Evolutionary conservation across 2,888 invertebrate genomes (phyloP).

Genomic region (Xestia rhomboidea): DNA sequence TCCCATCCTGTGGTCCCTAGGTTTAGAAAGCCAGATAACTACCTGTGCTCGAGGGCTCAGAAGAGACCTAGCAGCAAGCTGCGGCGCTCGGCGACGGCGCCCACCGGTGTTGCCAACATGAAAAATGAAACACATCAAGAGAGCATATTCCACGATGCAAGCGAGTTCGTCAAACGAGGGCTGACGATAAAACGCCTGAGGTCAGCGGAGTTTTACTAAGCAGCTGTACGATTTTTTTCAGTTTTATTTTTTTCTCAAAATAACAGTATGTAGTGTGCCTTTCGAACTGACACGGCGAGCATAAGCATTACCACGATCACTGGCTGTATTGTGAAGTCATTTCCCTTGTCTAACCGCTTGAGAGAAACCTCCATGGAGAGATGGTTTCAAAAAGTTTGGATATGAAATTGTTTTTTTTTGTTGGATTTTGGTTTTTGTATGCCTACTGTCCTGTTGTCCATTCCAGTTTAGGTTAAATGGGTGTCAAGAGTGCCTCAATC

Average conservation of each 20-base stretch:
- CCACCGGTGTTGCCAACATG: constrained; percentile 82
- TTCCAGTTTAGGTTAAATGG: constrained; percentile 62
- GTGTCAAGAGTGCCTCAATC: constrained; percentile 62
- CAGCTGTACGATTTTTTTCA: constrained; percentile 85
- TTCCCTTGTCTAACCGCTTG: constrained; percentile 73
- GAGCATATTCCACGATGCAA: constrained; percentile 88
- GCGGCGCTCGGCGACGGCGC: constrained; percentile 86
- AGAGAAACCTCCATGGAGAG: constrained; percentile 54
- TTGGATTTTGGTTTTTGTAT: constrained; percentile 66
- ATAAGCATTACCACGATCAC: constrained; percentile 79
- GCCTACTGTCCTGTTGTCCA: constrained; percentile 56
- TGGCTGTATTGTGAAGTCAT: constrained; percentile 70
- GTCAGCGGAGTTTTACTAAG: constrained; percentile 88
- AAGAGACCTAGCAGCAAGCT: constrained; percentile 81
- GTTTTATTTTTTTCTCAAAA: constrained; percentile 73
- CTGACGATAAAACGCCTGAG: constrained; percentile 90
- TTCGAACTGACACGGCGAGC: constrained; percentile 86
- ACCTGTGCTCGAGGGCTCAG: constrained; percentile 83
- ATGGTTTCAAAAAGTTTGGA: constrained; percentile 60
- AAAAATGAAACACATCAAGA: constrained; percentile 83
- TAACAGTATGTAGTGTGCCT: constrained; percentile 87
- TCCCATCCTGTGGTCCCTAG: constrained; percentile 81
- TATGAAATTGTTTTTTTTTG: constrained; percentile 55
- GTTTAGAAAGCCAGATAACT: constrained; percentile 90
- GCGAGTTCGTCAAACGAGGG: constrained; percentile 88